A percentile compares a stretch with the other conserved stretches of the same genome.
Evolutionary conservation across 1,140 invertebrate genomes (phyloP).

Genomic region (Bombus impatiens): DNA sequence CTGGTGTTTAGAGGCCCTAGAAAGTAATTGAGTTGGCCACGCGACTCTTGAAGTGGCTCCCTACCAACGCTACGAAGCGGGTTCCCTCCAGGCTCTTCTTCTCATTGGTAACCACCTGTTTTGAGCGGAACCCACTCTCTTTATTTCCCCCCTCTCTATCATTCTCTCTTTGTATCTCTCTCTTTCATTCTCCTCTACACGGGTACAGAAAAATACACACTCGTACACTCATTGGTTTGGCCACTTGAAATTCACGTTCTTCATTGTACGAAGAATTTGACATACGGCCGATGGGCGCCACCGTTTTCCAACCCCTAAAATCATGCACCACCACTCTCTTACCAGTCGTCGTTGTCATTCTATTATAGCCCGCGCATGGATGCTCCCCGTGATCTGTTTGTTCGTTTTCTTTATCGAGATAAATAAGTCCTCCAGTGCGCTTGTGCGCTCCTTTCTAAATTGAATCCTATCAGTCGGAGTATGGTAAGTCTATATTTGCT

Average conservation of each 20-base stretch:
- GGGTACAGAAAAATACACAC: not conserved
- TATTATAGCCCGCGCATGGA: conserved; percentile 39
- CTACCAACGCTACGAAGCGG: conserved; percentile 63
- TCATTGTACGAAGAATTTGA: conserved; percentile 63
- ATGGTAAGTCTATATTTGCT: conserved; percentile 27
- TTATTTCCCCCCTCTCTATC: conserved; percentile 16
- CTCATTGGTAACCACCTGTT: conserved; percentile 80
- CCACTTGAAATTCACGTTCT: conserved; percentile 57
- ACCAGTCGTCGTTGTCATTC: conserved; percentile 66
- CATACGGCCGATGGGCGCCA: conserved; percentile 76
- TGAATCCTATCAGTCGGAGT: conserved; percentile 32
- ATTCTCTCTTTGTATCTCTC: not conserved
- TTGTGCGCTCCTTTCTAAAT: conserved; percentile 62
- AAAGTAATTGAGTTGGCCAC: conserved; percentile 81
- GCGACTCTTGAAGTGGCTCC: conserved; percentile 80
- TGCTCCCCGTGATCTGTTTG: conserved; percentile 72
- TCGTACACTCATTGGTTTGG: not conserved
- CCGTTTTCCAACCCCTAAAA: conserved; percentile 46
- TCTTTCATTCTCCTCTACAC: conserved; percentile 35
- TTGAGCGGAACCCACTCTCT: conserved; percentile 65
- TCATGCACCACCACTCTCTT: conserved; percentile 52
- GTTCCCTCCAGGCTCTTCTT: conserved; percentile 65
- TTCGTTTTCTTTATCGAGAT: conserved; percentile 73
- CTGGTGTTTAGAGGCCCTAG: conserved; percentile 71
- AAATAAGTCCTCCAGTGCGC: conserved; percentile 71